phyloP scores from a whole-genome alignment of 2,888 invertebrate genomes.

The Xestobium rufovillosum region DNA sequence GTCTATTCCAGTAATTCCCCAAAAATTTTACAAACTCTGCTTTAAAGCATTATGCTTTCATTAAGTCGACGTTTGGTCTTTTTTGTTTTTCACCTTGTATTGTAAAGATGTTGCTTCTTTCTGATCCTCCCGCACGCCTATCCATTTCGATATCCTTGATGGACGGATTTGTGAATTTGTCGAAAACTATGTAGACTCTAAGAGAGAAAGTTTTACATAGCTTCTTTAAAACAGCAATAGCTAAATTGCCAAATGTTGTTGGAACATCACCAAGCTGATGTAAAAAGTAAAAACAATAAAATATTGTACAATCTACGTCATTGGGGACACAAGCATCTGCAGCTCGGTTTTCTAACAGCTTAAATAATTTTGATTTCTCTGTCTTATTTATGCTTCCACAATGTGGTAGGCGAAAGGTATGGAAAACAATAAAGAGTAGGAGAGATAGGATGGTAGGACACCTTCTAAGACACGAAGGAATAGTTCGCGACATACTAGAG shows the following conservation, averaged over 20 bases:
- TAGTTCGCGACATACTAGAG: too few species aligned
- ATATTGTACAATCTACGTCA: conserved; percentile 15
- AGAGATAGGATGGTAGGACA: too few species aligned
- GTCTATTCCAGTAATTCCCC: conserved; percentile 19
- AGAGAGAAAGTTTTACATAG: conserved; percentile 8
- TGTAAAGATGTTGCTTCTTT: too few species aligned
- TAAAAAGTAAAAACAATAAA: conserved; percentile 16
- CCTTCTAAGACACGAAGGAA: too few species aligned
- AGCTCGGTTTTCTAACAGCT: conserved; percentile 12
- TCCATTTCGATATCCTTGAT: conserved; percentile 14
- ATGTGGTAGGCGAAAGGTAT: too few species aligned
- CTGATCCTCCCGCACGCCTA: conserved; percentile 1
- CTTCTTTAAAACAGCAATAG: conserved; percentile 10
- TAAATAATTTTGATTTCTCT: conserved; percentile 14
- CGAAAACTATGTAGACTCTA: conserved; percentile 14
- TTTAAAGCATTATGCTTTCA: conserved; percentile 8
- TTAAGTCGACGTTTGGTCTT: conserved; percentile 3
- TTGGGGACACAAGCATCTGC: conserved; percentile 6
- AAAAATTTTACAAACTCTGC: conserved; percentile 22
- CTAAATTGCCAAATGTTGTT: conserved; percentile 12
- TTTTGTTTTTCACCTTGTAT: too few species aligned
- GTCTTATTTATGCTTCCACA: conserved; percentile 18
- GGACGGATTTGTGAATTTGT: conserved; percentile 13
- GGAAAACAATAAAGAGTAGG: too few species aligned
- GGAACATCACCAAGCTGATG: conserved; percentile 8